Evolutionary conservation across 1,140 invertebrate species (phyloP).

Genomic region (honey bee (Apis mellifera)): Amel_HAv3.1 CM009942.2:5793501-5794000

Average conservation of each 20-base stretch:
- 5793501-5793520: constrained; percentile 16
- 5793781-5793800: neutral
- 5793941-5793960: too few species aligned
- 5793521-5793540: neutral
- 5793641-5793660: constrained; percentile 97
- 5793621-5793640: constrained; percentile 96
- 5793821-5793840: too few species aligned
- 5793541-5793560: neutral
- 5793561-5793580: constrained; percentile 84
- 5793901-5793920: too few species aligned
- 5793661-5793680: constrained; percentile 97
- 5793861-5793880: too few species aligned
- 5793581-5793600: constrained; percentile 83
- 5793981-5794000: too few species aligned
- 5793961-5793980: too few species aligned
- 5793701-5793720: constrained; percentile 94
- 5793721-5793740: constrained; percentile 52
- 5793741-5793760: constrained; percentile 13
- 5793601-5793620: constrained; percentile 92
- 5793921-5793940: too few species aligned
- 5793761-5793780: neutral
- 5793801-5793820: neutral
- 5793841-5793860: too few species aligned
- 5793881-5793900: too few species aligned
- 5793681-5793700: constrained; percentile 98